Conservation (phyloP, 2,888 invertebrate genomes). For the Platycnemis pennipes region DNA sequence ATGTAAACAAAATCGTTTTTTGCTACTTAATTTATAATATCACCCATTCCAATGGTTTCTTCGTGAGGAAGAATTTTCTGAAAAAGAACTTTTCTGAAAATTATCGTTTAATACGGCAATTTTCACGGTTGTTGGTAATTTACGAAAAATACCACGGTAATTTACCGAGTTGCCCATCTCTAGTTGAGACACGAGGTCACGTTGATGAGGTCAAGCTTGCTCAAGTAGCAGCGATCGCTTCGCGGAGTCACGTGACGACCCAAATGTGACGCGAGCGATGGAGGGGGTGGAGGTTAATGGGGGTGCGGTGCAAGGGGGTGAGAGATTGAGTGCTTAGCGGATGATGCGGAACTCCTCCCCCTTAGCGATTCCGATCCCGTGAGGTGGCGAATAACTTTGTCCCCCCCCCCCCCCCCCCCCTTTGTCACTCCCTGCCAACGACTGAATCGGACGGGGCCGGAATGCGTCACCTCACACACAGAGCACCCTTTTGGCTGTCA, state of each 20-base stretch:
- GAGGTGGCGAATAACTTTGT: conserved; percentile 30
- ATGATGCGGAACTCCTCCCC: background rate
- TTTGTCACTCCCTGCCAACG: background rate
- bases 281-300: background rate
- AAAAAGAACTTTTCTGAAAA: no score
- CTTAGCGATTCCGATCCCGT: conserved; percentile 45
- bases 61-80: no score
- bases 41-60: no score
- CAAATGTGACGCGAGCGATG: background rate
- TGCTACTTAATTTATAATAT: no score
- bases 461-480: background rate
- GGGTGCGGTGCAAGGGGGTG: background rate
- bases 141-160: no score
- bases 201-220: no score
- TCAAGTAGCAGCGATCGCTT: no score
- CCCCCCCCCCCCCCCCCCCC: background rate
- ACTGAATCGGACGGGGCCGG: background rate
- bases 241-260: background rate
- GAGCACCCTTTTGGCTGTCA: background rate
- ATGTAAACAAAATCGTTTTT: no score
- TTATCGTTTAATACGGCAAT: no score
- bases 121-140: no score
- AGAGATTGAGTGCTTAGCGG: background rate
- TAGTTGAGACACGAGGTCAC: no score
- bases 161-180: no score